Conservation (phyloP, 2,797 vertebrate species). For the Varecia variegata region DNA sequence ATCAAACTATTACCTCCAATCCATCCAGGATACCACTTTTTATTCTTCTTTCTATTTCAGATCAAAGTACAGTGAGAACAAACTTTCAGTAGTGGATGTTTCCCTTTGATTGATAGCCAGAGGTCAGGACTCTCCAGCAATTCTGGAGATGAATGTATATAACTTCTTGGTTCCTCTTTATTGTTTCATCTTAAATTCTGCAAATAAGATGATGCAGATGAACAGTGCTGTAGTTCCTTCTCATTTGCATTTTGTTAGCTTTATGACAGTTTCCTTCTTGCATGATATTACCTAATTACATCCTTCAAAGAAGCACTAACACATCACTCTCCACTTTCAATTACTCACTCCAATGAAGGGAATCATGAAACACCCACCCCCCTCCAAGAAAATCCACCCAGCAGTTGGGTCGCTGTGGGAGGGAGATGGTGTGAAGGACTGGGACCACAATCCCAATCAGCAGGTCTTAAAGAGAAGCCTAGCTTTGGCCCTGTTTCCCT, state of each 20-base stretch:
- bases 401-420: not conserved
- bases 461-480: not conserved
- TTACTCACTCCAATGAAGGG: slow-evolving; percentile 76
- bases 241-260: slow-evolving; percentile 74
- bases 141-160: not conserved
- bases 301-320: slow-evolving; percentile 68
- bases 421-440: not conserved
- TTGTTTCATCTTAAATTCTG: slow-evolving; percentile 65
- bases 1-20: not conserved
- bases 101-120: slow-evolving; percentile 40
- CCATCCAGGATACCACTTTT: not conserved
- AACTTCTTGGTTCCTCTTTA: slow-evolving; percentile 54
- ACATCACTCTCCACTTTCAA: slow-evolving; percentile 63
- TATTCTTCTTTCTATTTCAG: not conserved
- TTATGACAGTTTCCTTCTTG: slow-evolving; percentile 71
- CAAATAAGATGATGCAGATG: slow-evolving; percentile 69
- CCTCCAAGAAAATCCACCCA: slow-evolving; percentile 7
- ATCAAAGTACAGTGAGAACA: not conserved
- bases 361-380: slow-evolving; percentile 54
- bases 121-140: slow-evolving; percentile 3
- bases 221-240: slow-evolving; percentile 54
- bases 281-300: slow-evolving; percentile 74
- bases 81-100: not conserved
- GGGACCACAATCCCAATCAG: not conserved
- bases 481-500: not conserved